phyloP scores from a whole-genome alignment of 2,888 invertebrate genomes.

The Leucophora obtusa region DNA sequence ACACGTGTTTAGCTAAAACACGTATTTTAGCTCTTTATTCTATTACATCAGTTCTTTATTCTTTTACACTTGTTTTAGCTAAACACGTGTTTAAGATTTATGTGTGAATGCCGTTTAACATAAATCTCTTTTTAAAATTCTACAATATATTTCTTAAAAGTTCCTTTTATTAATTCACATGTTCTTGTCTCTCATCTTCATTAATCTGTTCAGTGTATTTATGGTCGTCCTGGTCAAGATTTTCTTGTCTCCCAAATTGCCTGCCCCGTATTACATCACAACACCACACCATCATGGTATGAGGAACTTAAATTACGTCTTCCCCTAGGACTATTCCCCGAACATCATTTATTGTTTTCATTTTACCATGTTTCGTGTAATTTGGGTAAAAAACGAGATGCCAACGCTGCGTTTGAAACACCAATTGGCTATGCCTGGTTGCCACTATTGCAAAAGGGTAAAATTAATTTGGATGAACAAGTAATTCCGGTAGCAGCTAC shows the following conservation, averaged over 20 bases:
- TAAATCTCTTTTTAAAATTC: not conserved
- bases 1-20: too few species aligned
- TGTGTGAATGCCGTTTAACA: too few species aligned
- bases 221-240: constrained; percentile 84
- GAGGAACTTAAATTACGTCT: constrained; percentile 95
- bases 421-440: constrained; percentile 97
- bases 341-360: constrained; percentile 95
- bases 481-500: constrained; percentile 91
- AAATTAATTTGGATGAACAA: constrained; percentile 90
- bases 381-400: constrained; percentile 87
- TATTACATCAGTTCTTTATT: too few species aligned
- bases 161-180: not conserved
- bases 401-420: constrained; percentile 84
- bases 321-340: constrained; percentile 89
- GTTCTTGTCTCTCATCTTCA: not conserved
- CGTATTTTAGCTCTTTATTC: too few species aligned
- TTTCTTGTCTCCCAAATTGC: constrained; percentile 84
- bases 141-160: not conserved
- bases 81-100: too few species aligned
- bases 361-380: constrained; percentile 98
- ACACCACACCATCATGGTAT: constrained; percentile 92
- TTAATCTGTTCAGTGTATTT: constrained; percentile 83
- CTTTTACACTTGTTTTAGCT: too few species aligned
- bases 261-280: constrained; percentile 93
- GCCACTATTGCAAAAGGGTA: constrained; percentile 90